Conservation (phyloP, 2,113 vertebrate genomes). For the Montifringilla adamsi region DNA sequence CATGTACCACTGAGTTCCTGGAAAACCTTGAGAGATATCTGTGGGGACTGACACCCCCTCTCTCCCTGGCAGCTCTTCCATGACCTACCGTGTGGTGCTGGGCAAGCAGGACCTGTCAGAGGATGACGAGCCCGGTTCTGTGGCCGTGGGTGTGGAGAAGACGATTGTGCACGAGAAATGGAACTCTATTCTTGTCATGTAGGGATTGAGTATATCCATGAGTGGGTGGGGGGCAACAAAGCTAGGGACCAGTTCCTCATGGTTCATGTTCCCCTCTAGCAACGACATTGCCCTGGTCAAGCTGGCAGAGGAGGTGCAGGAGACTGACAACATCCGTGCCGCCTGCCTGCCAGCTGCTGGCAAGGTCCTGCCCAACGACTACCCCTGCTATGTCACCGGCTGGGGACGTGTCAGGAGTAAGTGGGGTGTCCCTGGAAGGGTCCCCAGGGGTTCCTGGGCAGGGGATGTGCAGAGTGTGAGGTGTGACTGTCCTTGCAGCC, state of each 20-base stretch:
- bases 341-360: constrained; percentile 78
- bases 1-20: too few relatives aligned
- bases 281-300: constrained; percentile 93
- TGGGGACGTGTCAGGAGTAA: constrained; percentile 92
- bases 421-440: neutral
- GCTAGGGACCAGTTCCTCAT: accelerated
- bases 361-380: constrained; percentile 54
- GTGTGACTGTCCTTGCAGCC: constrained; percentile 70
- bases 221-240: accelerated
- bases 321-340: constrained; percentile 69
- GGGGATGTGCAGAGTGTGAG: accelerated
- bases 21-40: too few relatives aligned
- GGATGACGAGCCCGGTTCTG: constrained; percentile 65
- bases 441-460: too few relatives aligned
- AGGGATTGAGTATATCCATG: accelerated
- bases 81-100: constrained; percentile 82
- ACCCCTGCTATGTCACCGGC: constrained; percentile 85
- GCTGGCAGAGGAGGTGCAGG: constrained; percentile 65
- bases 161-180: constrained; percentile 85
- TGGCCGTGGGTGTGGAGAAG: constrained; percentile 76
- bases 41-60: too few relatives aligned
- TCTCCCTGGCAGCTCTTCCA: too few relatives aligned
- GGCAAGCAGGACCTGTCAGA: constrained; percentile 82
- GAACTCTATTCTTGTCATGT: constrained; percentile 69
- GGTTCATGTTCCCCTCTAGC: constrained; percentile 12